Conservation (phyloP, 2,888 invertebrate genomes). For the Synanthedon andrenaeformis region DNA sequence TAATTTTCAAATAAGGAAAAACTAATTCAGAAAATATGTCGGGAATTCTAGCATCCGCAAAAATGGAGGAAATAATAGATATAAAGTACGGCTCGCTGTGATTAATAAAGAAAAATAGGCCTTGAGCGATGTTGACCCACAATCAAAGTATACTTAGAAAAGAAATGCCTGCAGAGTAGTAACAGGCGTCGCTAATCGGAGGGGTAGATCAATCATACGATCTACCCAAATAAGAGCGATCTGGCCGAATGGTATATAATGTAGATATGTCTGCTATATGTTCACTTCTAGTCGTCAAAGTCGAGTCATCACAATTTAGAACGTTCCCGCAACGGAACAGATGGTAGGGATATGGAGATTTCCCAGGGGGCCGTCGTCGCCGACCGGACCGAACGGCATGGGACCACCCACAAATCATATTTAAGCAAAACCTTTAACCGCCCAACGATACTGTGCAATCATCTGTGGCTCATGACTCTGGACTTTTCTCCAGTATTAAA, state of each 20-base stretch:
- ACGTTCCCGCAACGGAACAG: conserved; percentile 12
- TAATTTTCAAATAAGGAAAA: too few relatives aligned
- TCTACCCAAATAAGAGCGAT: too few relatives aligned
- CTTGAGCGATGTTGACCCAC: neutral
- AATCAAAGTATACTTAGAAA: too few relatives aligned
- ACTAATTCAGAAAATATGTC: too few relatives aligned
- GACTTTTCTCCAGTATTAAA: neutral
- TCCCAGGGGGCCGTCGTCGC: conserved; percentile 19
- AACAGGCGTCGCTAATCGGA: too few relatives aligned
- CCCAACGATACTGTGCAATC: neutral
- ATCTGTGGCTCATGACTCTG: neutral
- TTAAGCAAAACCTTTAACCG: neutral
- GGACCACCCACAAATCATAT: conserved; percentile 6
- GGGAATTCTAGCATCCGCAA: too few relatives aligned
- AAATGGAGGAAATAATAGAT: neutral
- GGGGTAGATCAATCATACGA: too few relatives aligned
- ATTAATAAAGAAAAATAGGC: neutral
- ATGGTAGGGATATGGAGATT: conserved; percentile 26
- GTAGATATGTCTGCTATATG: too few relatives aligned
- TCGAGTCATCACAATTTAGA: conserved; percentile 10
- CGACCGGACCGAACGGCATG: conserved; percentile 11
- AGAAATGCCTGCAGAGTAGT: too few relatives aligned
- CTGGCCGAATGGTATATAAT: too few relatives aligned
- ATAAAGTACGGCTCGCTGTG: neutral
- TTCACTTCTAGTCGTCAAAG: too few relatives aligned